Evolutionary conservation across 2,888 invertebrate species (phyloP).

Genomic region (Empis livida): DNA sequence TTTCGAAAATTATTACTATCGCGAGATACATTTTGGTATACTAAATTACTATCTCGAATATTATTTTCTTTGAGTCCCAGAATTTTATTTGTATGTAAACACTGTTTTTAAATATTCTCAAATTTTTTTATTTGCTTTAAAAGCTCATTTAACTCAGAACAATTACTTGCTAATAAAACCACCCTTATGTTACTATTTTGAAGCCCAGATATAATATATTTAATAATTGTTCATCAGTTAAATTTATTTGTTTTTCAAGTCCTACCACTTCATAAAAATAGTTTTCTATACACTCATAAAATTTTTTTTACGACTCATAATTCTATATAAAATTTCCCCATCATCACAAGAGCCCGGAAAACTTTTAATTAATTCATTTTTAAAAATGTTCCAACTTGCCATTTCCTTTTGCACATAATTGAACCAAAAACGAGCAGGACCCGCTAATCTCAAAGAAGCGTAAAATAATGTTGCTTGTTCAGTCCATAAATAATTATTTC

Average conservation of each 20-base stretch:
- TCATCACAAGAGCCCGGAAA: neutral
- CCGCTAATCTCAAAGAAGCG: neutral
- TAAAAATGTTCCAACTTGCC: neutral
- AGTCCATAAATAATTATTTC: neutral
- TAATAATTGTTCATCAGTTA: neutral
- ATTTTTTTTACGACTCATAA: neutral
- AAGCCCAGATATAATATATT: neutral
- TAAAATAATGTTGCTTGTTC: slow-evolving; percentile 1
- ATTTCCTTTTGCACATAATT: neutral
- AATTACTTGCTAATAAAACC: neutral
- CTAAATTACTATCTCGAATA: too few relatives aligned
- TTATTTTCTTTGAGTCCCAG: neutral
- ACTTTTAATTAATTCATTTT: neutral
- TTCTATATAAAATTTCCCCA: neutral
- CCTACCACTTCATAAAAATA: neutral
- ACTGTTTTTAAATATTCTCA: neutral
- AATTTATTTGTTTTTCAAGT: neutral
- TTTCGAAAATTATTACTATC: too few relatives aligned
- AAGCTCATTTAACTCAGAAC: neutral
- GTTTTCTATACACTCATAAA: neutral
- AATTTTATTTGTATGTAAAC: neutral
- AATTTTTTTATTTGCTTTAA: neutral
- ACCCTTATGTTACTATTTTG: neutral
- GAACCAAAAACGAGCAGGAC: neutral
- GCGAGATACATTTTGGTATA: too few relatives aligned